Evolutionary conservation across 2,888 invertebrate species (phyloP).

Genomic region (Ectemnius lituratus): DNA sequence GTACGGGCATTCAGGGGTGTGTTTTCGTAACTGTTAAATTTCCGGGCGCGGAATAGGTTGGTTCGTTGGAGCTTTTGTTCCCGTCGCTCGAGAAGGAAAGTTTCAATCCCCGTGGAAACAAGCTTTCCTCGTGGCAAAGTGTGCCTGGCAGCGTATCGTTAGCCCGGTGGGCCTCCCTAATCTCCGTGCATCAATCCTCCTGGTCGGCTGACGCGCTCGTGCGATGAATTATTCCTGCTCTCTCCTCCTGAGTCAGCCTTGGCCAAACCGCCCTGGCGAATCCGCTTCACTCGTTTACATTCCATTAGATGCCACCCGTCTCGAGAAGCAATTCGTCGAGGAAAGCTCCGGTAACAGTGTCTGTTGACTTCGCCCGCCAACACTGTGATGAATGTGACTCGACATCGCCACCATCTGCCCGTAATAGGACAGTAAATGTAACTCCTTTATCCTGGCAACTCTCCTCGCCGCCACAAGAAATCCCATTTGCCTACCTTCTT

Average conservation of each 20-base stretch:
- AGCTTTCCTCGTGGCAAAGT: conserved; percentile 32
- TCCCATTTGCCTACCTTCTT: too few species aligned
- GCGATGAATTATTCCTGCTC: conserved; percentile 3
- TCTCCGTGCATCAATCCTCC: not conserved
- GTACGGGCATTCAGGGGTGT: not conserved
- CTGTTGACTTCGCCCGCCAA: not conserved
- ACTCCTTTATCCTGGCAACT: too few species aligned
- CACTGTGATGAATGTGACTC: not conserved
- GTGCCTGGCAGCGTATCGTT: conserved; percentile 26
- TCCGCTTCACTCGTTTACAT: conserved; percentile 4
- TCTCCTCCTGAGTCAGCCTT: not conserved
- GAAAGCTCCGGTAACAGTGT: not conserved
- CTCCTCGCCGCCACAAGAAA: too few species aligned
- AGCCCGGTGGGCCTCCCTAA: conserved; percentile 5
- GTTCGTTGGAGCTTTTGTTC: conserved; percentile 33
- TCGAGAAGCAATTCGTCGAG: conserved; percentile 2
- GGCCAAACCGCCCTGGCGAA: not conserved
- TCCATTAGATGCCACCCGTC: conserved; percentile 6
- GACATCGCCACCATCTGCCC: not conserved
- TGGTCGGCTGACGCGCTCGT: conserved; percentile 1
- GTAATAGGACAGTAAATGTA: too few species aligned
- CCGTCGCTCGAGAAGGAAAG: conserved; percentile 50
- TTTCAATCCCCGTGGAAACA: conserved; percentile 52
- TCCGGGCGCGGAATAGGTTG: conserved; percentile 14
- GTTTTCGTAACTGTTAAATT: conserved; percentile 43